Percentiles rank a stretch among this genome's conserved stretches.
phyloP scores from a whole-genome alignment of 2,888 invertebrate species.

The Drosophila fungiperda region DNA sequence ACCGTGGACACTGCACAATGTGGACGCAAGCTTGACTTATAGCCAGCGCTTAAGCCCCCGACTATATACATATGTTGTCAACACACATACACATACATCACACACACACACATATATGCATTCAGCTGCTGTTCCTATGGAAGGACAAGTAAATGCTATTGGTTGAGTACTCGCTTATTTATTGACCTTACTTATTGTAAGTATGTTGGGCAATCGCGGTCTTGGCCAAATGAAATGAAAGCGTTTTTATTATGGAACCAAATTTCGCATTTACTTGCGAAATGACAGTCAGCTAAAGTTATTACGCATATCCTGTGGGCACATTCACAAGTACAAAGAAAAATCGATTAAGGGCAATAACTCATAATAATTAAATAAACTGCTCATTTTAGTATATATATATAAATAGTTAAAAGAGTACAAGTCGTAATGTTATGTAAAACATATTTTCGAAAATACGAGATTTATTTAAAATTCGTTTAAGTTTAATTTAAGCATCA shows the following conservation, averaged over 20 bases:
- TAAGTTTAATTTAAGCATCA: background rate
- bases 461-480: background rate
- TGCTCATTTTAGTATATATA: background rate
- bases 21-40: slow-evolving; percentile 60
- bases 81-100: slow-evolving; percentile 3
- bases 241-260: slow-evolving; percentile 51
- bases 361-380: slow-evolving; percentile 8
- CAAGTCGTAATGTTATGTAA: background rate
- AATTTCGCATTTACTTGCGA: slow-evolving; percentile 25
- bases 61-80: slow-evolving; percentile 49
- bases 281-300: slow-evolving; percentile 8
- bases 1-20: slow-evolving; percentile 34
- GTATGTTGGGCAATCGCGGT: slow-evolving; percentile 45
- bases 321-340: background rate
- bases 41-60: slow-evolving; percentile 64
- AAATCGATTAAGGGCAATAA: background rate
- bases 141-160: slow-evolving; percentile 5
- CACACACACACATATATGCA: slow-evolving; percentile 13
- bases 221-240: slow-evolving; percentile 48
- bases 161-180: slow-evolving; percentile 41
- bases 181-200: slow-evolving; percentile 47
- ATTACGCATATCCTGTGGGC: background rate
- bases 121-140: background rate
- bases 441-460: background rate
- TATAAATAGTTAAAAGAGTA: background rate